Base-by-base conservation (phyloP, 2,797 vertebrate species). In the Sebastolobus alascanus region DNA sequence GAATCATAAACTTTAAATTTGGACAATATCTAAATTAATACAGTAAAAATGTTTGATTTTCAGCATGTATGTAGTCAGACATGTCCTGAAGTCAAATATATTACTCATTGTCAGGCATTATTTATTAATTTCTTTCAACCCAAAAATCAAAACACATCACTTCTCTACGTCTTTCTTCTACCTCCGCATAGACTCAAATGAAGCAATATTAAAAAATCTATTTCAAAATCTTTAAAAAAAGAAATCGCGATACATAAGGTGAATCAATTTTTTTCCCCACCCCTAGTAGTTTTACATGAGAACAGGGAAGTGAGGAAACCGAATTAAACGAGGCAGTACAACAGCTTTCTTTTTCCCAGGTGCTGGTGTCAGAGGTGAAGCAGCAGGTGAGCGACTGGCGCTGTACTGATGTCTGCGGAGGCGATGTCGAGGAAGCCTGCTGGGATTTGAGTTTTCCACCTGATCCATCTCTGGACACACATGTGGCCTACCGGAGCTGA, bases 341-440 rank as follows among this genome's bases (percentile, higher is more conserved):
- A 43, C 61, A 58, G 80, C 84, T 68, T 71, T 35, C 38, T 5
- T 29, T 80, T 71, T n/a, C 75, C 86, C 86, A 84, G 70, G 81
- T 87, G 86, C 83, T 59, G 27, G 75, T 84, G 89, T 90, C 86
- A 84, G 82, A 87, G 88, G 85, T 91, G 84, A 87, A 87, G 77
- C 88, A 92, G 90, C 83, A 86, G 89, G 90, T 91, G 84, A 92
- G 66, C 56, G 33, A 77, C 67, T 80, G 82, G 82, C 68, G 75
- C 55, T 77, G 84, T 29, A 55, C 79, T 68, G 78, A 75, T 89
- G 84, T 77, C 84, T 74, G 77, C 25, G 67, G 55, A 68, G 75
- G 84, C 9, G 9, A 46, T 75, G 70, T 83, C 80, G 78, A 38
- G 43, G 50, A 77, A 76, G 58, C 88, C 91, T 82, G 64, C 87